Conservation (phyloP, 2,797 vertebrate genomes). For the Hapalemur alaotrensis region DNA sequence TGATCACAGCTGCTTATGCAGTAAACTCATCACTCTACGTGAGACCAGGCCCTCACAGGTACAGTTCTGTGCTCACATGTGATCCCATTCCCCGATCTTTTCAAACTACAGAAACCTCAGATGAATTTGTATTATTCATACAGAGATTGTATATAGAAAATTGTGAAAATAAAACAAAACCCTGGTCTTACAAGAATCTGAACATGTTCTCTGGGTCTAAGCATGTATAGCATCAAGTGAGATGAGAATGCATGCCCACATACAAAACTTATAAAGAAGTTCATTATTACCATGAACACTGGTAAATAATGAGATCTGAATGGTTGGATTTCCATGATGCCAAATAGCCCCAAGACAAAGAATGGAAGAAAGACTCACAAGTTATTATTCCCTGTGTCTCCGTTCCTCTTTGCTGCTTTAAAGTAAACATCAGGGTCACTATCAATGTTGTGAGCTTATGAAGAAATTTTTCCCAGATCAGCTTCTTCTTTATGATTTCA, state of each 20-base stretch:
- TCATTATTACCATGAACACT: not conserved
- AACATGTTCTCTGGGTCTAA: not conserved
- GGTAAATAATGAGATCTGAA: slow-evolving; percentile 21
- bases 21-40: not conserved
- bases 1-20: not conserved
- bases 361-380: not conserved
- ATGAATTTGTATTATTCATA: slow-evolving; percentile 13
- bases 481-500: slow-evolving; percentile 39
- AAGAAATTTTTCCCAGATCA: slow-evolving; percentile 59
- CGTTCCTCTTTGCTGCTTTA: slow-evolving; percentile 35
- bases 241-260: not conserved
- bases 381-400: not conserved
- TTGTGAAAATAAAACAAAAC: slow-evolving; percentile 34
- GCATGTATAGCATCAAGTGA: not conserved
- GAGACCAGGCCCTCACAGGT: not conserved
- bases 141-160: slow-evolving; percentile 16
- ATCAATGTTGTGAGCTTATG: slow-evolving; percentile 22
- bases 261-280: not conserved
- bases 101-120: slow-evolving; percentile 8
- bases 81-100: not conserved
- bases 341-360: slow-evolving; percentile 15
- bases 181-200: not conserved
- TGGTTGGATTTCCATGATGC: not conserved
- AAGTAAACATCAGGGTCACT: slow-evolving; percentile 35
- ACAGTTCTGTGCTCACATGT: not conserved